A percentile compares a stretch with the other conserved stretches of the same genome.
phyloP scores from a whole-genome alignment of 2,113 vertebrate species.

The Seriola quinqueradiata region DNA sequence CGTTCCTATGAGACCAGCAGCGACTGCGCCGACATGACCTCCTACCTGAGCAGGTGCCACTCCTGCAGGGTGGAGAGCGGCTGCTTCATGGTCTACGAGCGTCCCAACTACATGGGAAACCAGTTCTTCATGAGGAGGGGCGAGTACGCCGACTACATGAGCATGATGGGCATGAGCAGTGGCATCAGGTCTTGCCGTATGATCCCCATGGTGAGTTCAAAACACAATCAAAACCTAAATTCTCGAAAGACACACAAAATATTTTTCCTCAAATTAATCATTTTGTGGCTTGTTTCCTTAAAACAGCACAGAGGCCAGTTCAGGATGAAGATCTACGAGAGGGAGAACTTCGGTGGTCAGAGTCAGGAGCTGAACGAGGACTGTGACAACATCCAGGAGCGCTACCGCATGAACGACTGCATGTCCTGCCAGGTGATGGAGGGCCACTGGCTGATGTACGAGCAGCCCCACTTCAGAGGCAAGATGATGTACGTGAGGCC shows the following conservation, averaged over 20 bases:
- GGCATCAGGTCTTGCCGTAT: constrained; percentile 81
- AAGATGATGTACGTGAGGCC: constrained; percentile 82
- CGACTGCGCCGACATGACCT: constrained; percentile 79
- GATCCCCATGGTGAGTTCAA: constrained; percentile 77
- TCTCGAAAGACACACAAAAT: neutral
- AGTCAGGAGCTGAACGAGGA: constrained; percentile 68
- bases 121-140: constrained; percentile 82
- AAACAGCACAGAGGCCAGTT: constrained; percentile 67
- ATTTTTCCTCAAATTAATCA: neutral
- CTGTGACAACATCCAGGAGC: constrained; percentile 70
- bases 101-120: constrained; percentile 79
- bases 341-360: constrained; percentile 70
- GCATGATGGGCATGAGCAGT: constrained; percentile 71
- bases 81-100: constrained; percentile 83
- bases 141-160: constrained; percentile 81
- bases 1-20: constrained; percentile 81
- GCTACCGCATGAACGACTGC: constrained; percentile 78
- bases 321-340: constrained; percentile 75
- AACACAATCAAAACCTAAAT: neutral
- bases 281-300: neutral
- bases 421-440: constrained; percentile 84
- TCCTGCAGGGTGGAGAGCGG: constrained; percentile 77
- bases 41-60: constrained; percentile 78
- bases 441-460: constrained; percentile 86
- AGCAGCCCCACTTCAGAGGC: constrained; percentile 83